phyloP scores from a whole-genome alignment of 2,113 vertebrate genomes.

The Dicentrarchus labrax region DNA sequence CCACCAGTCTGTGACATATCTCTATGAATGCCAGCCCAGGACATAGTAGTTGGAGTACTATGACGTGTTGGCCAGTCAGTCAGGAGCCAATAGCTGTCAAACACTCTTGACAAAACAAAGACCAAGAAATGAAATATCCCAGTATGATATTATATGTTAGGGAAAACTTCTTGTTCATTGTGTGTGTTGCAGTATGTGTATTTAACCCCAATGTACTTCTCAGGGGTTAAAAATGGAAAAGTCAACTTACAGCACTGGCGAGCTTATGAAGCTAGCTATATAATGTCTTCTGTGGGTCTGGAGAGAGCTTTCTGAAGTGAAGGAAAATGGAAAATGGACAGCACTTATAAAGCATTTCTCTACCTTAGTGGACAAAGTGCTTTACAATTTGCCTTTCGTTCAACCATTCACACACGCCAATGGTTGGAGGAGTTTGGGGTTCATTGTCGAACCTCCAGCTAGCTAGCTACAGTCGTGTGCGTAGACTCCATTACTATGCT shows the following conservation, averaged over 20 bases:
- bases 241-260: background rate
- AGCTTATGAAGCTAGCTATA: background rate
- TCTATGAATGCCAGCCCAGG: conserved; percentile 32
- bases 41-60: conserved; percentile 21
- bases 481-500: background rate
- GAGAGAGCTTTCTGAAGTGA: background rate
- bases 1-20: conserved; percentile 50
- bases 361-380: background rate
- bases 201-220: background rate
- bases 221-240: background rate
- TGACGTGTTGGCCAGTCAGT: conserved; percentile 10
- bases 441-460: background rate
- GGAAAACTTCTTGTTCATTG: background rate
- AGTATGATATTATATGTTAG: background rate
- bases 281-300: background rate
- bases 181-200: background rate
- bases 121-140: background rate
- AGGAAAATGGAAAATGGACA: background rate
- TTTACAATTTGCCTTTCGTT: background rate
- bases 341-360: background rate
- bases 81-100: conserved; percentile 23
- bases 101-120: background rate
- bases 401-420: background rate
- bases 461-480: too few relatives aligned
- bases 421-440: background rate